These are phyloP conservation scores for Drosophila neocordata DNA, from an alignment of 1,140 invertebrate species.

Conservation along the genomic window DNA sequence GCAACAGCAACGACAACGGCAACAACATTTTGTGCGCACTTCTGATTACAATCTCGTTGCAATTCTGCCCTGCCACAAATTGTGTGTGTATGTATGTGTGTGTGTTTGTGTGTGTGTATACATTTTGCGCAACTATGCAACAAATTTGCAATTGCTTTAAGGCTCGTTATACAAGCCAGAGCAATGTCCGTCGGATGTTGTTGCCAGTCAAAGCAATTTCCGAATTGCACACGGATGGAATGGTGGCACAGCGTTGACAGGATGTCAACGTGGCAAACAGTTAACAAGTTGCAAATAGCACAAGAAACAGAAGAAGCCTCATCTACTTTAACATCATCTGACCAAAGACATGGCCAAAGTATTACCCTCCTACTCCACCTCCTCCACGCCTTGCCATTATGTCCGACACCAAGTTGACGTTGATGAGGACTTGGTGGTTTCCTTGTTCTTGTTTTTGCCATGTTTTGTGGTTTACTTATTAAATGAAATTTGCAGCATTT, in stretches of 20 bases:
- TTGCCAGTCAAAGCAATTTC: slow-evolving; percentile 51
- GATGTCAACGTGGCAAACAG: slow-evolving; percentile 33
- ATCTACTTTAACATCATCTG: slow-evolving; percentile 12
- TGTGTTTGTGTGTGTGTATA: neutral
- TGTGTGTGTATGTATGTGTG: neutral
- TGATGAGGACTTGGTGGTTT: slow-evolving; percentile 10
- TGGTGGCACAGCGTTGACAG: slow-evolving; percentile 4
- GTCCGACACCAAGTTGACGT: slow-evolving; percentile 13
- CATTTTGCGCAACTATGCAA: slow-evolving; percentile 14
- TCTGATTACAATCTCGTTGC: slow-evolving; percentile 21
- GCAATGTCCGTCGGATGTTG: slow-evolving; percentile 32
- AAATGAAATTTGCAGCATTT: slow-evolving; percentile 66
- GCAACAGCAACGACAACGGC: neutral
- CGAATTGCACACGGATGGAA: slow-evolving; percentile 30
- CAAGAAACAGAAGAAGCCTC: slow-evolving; percentile 15
- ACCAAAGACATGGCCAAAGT: slow-evolving; percentile 40
- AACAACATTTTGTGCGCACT: neutral
- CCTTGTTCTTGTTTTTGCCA: slow-evolving; percentile 18
- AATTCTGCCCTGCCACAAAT: slow-evolving; percentile 25
- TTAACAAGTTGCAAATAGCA: slow-evolving; percentile 36
- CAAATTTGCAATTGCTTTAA: slow-evolving; percentile 11
- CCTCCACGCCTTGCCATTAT: too few species aligned
- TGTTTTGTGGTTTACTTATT: neutral
- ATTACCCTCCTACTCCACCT: too few species aligned
- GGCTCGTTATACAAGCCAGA: slow-evolving; percentile 23